Base-by-base conservation (phyloP, 2,113 vertebrate species). In the Candoia aspera region DNA sequence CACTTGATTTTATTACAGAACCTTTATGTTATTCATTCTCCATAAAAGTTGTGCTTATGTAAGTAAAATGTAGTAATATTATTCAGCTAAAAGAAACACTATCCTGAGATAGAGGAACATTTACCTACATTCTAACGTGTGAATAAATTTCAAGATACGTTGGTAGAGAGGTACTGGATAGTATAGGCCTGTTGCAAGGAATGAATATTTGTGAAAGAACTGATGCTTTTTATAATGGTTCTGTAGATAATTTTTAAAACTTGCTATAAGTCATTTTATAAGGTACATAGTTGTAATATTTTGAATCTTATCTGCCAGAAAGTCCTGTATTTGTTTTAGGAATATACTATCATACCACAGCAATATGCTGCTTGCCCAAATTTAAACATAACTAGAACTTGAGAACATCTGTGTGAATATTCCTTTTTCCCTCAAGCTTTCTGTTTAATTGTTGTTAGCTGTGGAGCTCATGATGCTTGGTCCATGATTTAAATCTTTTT, bases 21-120 rank as follows among this genome's bases (percentile, higher is more conserved):
- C 68, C 42, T 24, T 87, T 4, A 11, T 29, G 10, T 15, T 2
- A 0, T 59, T 84, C 62, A 1, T 0, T 2, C 0, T 0, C 0
- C 0, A 33, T 10, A 33, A 17, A 0, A 0, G 0, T 2, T 29
- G 17, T 11, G 0, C 17, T 0, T 0, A 84, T 57, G 33, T 79
- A 3, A 57, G 91, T 29, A 24, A 23, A 5, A 2, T 24, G 33
- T 49, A 73, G 87, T 58, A 46, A 59, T 6, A 3, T 79, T 49
- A 58, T n/a, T 88, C 88, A n/a, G 21, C 17, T 88, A 54, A 42
- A 19, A 57, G 29, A 59, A 10, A 1, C 6, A 54, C 17, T 13
- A 2, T 0, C 23, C 54, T 59, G 57, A 90, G 49, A 9, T 49
- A 59, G 33, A 62, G 37, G 37, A 84, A 88, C 19, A 33, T 55